A percentile compares a stretch with the other conserved stretches of the same genome.
phyloP scores from a whole-genome alignment of 2,888 invertebrate species.

The Bombylius major region DNA sequence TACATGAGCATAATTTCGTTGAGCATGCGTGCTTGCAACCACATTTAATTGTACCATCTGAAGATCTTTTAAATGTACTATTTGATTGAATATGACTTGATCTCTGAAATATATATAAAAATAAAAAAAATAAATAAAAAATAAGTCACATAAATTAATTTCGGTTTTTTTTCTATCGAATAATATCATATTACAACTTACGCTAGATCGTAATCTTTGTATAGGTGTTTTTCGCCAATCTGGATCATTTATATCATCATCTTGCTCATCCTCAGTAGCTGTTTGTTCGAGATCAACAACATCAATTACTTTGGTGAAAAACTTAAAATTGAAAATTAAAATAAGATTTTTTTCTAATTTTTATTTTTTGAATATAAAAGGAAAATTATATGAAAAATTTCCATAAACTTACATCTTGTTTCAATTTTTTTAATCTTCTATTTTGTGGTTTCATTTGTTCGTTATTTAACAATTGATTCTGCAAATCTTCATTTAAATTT shows the following conservation, averaged over 20 bases:
- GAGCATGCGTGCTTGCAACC: conserved; percentile 45
- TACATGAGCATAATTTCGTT: conserved; percentile 47
- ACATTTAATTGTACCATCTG: conserved; percentile 47
- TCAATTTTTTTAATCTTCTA: background rate
- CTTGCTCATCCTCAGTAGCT: conserved; percentile 24
- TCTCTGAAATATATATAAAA: no score
- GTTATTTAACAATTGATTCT: no score
- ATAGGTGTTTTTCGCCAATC: conserved; percentile 56
- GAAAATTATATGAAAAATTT: background rate
- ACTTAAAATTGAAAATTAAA: background rate
- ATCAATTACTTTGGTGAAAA: background rate
- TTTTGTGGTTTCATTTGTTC: background rate
- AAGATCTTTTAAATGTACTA: conserved; percentile 39
- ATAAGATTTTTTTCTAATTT: no score
- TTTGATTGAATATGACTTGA: background rate
- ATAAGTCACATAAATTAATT: no score
- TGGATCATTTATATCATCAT: conserved; percentile 41
- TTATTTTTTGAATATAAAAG: background rate
- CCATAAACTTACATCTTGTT: background rate
- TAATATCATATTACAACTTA: conserved; percentile 1
- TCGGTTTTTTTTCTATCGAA: no score
- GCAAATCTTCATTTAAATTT: background rate
- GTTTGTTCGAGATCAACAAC: background rate
- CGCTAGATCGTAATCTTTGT: background rate
- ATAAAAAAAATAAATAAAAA: no score